These are phyloP conservation scores for Denticeps clupeoides DNA, from an alignment of 2,797 vertebrate genomes.

Conservation along the genomic window DNA sequence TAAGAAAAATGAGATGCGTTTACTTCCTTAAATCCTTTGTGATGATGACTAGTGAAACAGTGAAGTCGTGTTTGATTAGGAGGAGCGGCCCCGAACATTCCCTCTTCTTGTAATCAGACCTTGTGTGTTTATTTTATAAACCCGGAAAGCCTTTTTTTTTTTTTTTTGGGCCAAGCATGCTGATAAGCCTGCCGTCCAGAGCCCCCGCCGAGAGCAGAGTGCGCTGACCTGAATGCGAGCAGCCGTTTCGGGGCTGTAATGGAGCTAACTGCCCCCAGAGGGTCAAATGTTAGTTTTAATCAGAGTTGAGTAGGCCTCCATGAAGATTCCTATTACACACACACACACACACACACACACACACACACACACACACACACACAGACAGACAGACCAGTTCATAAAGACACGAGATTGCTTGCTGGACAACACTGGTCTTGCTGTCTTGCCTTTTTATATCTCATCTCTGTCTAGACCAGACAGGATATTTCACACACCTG, in stretches of 20 bases:
- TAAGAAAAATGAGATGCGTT: no score
- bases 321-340: no score
- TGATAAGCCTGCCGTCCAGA: slow-evolving; percentile 31
- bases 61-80: no score
- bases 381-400: no score
- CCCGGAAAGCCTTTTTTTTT: slow-evolving; percentile 12
- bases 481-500: slow-evolving; percentile 7
- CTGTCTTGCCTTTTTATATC: slow-evolving; percentile 33
- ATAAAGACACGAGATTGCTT: no score
- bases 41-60: no score
- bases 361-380: no score
- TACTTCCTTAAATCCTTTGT: no score
- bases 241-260: not conserved
- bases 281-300: not conserved
- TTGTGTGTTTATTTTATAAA: slow-evolving; percentile 33
- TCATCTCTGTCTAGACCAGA: slow-evolving; percentile 9
- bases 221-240: slow-evolving; percentile 7
- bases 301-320: no score
- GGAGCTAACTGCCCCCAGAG: slow-evolving; percentile 16
- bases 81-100: slow-evolving; percentile 17
- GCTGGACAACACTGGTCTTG: no score
- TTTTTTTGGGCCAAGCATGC: not conserved
- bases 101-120: slow-evolving; percentile 32
- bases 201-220: not conserved
- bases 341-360: no score